A percentile compares a stretch with the other conserved stretches of the same genome.
These are phyloP conservation scores for Brachirus orientalis DNA, from an alignment of 2,113 vertebrate genomes.

Conservation along the genomic window DNA sequence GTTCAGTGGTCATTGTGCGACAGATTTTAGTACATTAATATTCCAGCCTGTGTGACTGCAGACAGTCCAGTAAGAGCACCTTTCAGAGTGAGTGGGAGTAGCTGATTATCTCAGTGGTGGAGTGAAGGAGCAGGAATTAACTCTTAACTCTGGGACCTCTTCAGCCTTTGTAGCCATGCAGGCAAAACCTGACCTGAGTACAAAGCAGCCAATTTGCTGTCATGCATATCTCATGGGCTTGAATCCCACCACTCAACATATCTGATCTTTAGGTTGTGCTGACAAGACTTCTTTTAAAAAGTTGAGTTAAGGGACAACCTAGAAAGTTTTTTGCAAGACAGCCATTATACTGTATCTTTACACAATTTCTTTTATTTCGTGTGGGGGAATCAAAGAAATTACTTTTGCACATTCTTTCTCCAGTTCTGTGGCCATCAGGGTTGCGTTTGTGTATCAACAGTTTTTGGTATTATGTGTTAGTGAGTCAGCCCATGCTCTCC, in stretches of 20 bases:
- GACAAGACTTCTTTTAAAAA: neutral
- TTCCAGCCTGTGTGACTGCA: slow-evolving; percentile 23
- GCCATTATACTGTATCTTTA: no score
- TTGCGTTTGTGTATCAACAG: neutral
- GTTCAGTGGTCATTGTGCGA: neutral
- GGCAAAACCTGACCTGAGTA: slow-evolving; percentile 29
- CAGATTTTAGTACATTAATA: slow-evolving; percentile 32
- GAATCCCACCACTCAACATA: neutral
- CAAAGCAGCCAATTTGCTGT: slow-evolving; percentile 24
- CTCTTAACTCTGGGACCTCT: slow-evolving; percentile 43
- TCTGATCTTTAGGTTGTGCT: neutral
- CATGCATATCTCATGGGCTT: slow-evolving; percentile 1
- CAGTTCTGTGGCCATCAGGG: neutral
- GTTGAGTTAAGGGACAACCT: neutral
- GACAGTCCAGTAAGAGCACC: slow-evolving; percentile 29
- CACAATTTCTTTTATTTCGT: no score
- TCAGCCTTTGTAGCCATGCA: slow-evolving; percentile 24
- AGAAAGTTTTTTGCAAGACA: no score
- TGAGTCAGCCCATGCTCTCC: slow-evolving; percentile 20
- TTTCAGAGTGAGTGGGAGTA: slow-evolving; percentile 16
- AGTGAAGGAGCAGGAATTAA: slow-evolving; percentile 43
- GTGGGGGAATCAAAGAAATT: neutral
- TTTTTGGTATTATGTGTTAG: slow-evolving; percentile 19
- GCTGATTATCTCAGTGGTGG: slow-evolving; percentile 24
- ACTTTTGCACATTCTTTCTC: slow-evolving; percentile 10